Conservation (phyloP, 37 sponge, comb jelly and placozoan species). For the Haliclona indistincta region DNA sequence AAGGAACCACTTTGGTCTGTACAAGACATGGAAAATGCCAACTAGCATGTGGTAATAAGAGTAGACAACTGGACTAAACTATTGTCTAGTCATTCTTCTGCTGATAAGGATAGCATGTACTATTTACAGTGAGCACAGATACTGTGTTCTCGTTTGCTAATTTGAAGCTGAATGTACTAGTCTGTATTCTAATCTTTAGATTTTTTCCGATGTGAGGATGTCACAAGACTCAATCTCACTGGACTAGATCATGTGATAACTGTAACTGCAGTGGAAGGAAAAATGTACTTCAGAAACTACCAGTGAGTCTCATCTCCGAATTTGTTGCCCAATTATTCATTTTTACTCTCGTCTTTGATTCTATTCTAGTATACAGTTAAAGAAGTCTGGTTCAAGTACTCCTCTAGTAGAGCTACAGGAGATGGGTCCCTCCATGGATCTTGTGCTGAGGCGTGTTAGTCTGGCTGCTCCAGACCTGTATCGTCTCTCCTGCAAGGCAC, state of each 20-base stretch:
- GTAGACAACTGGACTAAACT: no score
- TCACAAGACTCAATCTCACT: slow-evolving; percentile 59
- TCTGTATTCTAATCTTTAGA: slow-evolving; percentile 55
- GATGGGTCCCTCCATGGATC: slow-evolving; percentile 86
- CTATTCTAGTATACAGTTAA: slow-evolving; percentile 42
- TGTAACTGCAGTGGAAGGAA: slow-evolving; percentile 71
- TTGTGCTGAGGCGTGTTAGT: slow-evolving; percentile 72
- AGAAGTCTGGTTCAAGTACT: slow-evolving; percentile 82
- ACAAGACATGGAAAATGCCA: no score
- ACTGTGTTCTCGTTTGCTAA: no score
- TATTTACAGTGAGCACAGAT: no score
- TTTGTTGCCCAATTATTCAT: background rate
- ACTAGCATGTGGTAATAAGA: no score
- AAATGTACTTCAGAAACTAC: slow-evolving; percentile 71
- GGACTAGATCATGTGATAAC: slow-evolving; percentile 89
- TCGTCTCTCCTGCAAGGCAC: slow-evolving; percentile 73
- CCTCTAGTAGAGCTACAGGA: slow-evolving; percentile 92
- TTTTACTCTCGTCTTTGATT: background rate
- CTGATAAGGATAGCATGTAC: no score
- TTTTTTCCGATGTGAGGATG: slow-evolving; percentile 76
- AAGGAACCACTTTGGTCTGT: no score
- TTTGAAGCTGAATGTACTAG: no score
- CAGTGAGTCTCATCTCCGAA: slow-evolving; percentile 37
- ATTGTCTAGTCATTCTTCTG: no score
- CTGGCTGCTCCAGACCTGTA: slow-evolving; percentile 59